Conservation (phyloP, 2,113 vertebrate genomes). For the Oryzias javanicus region DNA sequence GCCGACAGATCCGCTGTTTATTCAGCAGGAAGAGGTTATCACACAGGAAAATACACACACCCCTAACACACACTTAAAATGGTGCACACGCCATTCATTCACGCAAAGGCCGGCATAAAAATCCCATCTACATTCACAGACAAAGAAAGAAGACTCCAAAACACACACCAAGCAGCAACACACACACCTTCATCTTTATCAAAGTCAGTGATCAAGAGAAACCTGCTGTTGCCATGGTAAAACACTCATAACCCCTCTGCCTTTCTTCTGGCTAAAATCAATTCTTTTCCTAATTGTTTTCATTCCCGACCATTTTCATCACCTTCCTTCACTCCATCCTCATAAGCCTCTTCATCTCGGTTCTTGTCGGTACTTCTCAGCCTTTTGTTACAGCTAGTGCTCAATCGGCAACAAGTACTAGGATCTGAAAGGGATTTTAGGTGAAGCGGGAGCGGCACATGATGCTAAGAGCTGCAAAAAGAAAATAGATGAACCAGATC, state of each 20-base stretch:
- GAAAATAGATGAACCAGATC: background rate
- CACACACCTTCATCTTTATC: conserved; percentile 36
- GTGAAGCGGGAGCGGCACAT: background rate
- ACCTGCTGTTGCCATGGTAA: conserved; percentile 63
- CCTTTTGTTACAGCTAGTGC: background rate
- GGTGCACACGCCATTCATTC: background rate
- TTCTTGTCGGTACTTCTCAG: background rate
- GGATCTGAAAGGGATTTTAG: conserved; percentile 1
- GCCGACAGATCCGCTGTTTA: background rate
- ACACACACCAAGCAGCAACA: conserved; percentile 4
- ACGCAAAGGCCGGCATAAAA: conserved; percentile 14
- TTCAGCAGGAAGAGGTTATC: conserved; percentile 24
- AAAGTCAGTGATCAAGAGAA: conserved; percentile 46
- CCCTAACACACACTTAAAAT: background rate
- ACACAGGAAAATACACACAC: background rate
- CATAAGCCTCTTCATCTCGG: background rate
- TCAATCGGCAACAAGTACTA: background rate
- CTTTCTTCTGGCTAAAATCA: conserved; percentile 19
- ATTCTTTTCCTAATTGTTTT: conserved; percentile 10
- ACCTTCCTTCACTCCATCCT: background rate
- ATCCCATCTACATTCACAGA: conserved; percentile 13
- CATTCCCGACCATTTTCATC: background rate
- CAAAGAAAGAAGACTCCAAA: conserved; percentile 15
- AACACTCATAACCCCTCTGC: conserved; percentile 40
- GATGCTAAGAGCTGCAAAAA: background rate